Evolutionary conservation across 2,797 vertebrate species (phyloP).

Genomic region (Balearica regulorum): DNA sequence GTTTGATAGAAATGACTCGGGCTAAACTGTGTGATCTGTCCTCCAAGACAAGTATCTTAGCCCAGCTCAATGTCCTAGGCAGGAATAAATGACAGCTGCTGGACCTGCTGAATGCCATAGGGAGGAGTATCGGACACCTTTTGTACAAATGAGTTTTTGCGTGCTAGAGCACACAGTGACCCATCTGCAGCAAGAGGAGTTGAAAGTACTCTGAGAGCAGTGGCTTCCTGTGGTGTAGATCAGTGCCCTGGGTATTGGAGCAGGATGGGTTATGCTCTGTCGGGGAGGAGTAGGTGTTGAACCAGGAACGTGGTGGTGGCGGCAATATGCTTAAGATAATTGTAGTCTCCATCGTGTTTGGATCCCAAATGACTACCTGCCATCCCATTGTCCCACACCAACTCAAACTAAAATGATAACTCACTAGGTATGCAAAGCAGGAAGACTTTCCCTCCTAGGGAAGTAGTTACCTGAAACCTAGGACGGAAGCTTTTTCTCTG

Average conservation of each 20-base stretch:
- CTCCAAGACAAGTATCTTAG: not conserved
- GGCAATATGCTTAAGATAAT: not conserved
- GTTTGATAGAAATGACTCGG: not conserved
- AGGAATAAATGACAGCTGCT: not conserved
- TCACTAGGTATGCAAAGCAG: not conserved
- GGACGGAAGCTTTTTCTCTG: not conserved
- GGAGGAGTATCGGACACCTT: not conserved
- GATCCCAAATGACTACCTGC: not conserved
- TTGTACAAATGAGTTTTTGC: not conserved
- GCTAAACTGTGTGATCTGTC: not conserved
- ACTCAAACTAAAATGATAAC: not conserved
- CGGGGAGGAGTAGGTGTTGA: not conserved
- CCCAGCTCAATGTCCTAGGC: not conserved
- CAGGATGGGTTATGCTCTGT: not conserved
- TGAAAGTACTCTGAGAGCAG: not conserved
- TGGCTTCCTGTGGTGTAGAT: not conserved
- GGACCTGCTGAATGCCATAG: not conserved
- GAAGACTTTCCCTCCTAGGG: not conserved
- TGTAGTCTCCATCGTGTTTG: not conserved
- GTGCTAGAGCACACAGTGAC: not conserved
- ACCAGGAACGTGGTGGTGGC: not conserved
- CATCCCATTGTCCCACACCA: not conserved
- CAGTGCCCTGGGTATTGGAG: not conserved
- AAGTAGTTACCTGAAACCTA: not conserved
- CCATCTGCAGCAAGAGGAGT: not conserved